phyloP scores from a whole-genome alignment of 2,888 invertebrate genomes.

The Neocrepidodera transversa region DNA sequence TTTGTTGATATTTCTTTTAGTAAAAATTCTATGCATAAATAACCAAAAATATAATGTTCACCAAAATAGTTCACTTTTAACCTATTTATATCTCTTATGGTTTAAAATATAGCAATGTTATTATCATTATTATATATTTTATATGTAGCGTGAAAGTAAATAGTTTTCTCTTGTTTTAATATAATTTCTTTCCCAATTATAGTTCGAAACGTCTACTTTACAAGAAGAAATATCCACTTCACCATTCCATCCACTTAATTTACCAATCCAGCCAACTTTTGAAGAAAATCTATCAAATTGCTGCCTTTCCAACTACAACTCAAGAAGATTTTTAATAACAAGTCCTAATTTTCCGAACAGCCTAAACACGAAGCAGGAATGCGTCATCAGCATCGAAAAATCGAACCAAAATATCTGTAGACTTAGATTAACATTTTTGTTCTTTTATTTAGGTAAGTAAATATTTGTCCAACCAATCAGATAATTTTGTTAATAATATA shows the following conservation, averaged over 20 bases:
- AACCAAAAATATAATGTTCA: no score
- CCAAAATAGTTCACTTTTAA: no score
- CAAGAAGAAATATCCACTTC: constrained; percentile 28
- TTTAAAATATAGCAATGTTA: no score
- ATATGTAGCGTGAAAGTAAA: no score
- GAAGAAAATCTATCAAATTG: constrained; percentile 50
- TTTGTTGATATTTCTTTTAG: no score
- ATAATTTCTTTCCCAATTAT: no score
- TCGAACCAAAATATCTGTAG: constrained; percentile 62
- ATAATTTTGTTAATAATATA: no score
- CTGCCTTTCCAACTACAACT: constrained; percentile 58
- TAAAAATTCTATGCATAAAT: no score
- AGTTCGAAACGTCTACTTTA: constrained; percentile 16
- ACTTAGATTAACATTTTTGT: constrained; percentile 64
- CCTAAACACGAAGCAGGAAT: constrained; percentile 58
- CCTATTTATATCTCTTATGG: no score
- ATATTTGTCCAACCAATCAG: no score
- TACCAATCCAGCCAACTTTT: constrained; percentile 15
- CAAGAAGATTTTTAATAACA: constrained; percentile 62
- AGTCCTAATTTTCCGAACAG: constrained; percentile 67
- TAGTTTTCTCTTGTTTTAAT: no score
- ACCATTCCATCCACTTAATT: constrained; percentile 22
- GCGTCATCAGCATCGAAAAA: constrained; percentile 63
- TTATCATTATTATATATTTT: no score
- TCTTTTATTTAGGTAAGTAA: constrained; percentile 61